Evolutionary conservation across 2,113 vertebrate genomes (phyloP).

Genomic region (Saguinus midas): DNA sequence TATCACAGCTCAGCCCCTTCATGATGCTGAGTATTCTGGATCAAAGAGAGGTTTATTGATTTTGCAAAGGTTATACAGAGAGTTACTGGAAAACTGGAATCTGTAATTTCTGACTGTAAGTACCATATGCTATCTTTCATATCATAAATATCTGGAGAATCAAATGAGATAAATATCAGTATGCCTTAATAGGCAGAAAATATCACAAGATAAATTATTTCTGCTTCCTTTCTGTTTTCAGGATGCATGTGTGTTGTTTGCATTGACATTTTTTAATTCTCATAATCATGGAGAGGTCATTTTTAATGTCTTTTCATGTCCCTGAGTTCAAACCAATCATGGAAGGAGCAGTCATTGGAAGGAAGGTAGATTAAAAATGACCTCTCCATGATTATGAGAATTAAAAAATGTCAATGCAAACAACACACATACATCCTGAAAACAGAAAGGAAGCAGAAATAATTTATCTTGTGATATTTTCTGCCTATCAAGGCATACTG

Average conservation of each 20-base stretch:
- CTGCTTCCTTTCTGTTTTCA: background rate
- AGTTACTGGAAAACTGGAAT: background rate
- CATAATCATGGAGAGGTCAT: background rate
- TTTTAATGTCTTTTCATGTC: too few relatives aligned
- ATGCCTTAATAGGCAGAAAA: background rate
- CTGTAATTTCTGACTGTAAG: constrained; percentile 19
- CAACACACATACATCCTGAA: background rate
- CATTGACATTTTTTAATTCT: background rate
- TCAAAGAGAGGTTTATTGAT: background rate
- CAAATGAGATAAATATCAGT: background rate
- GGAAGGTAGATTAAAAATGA: too few relatives aligned
- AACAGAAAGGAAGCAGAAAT: constrained; percentile 20
- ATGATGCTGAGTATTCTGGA: background rate
- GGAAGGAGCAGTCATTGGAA: too few relatives aligned
- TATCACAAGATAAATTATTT: constrained; percentile 20
- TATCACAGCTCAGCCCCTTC: background rate
- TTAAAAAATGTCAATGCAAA: background rate
- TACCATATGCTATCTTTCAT: background rate
- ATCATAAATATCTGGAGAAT: constrained; percentile 6
- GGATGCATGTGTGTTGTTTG: background rate
- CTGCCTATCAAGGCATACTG: background rate
- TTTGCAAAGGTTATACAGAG: constrained; percentile 8
- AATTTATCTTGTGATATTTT: background rate
- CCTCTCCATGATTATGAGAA: background rate
- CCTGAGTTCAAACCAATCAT: too few relatives aligned